Conservation (phyloP, 2,113 vertebrate species). For the Rhizomys pruinosus region DNA sequence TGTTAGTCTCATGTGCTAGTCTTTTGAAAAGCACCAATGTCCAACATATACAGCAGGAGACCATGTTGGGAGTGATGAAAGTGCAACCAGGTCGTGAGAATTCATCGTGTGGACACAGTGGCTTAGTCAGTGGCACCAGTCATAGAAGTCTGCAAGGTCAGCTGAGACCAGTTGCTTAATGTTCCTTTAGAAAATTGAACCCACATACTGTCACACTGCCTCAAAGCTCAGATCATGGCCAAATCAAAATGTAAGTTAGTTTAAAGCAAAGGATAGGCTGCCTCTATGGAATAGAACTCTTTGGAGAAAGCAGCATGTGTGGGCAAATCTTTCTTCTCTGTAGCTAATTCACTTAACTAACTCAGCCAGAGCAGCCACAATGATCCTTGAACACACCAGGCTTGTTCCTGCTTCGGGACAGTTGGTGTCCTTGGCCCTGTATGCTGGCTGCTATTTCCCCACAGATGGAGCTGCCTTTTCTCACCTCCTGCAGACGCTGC, state of each 20-base stretch:
- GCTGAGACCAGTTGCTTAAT: background rate
- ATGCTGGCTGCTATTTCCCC: background rate
- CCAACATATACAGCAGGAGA: background rate
- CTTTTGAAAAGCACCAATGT: constrained; percentile 38
- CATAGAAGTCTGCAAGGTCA: background rate
- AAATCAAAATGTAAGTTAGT: background rate
- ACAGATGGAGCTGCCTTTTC: background rate
- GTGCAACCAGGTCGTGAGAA: background rate
- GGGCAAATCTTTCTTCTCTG: background rate
- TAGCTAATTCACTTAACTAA: background rate
- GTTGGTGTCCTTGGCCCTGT: background rate
- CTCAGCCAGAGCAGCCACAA: background rate
- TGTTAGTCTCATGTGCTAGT: background rate
- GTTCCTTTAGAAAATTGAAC: background rate
- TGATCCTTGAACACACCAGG: background rate
- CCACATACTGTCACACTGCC: background rate
- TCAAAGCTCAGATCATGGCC: background rate
- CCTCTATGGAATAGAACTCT: background rate
- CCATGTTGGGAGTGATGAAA: background rate
- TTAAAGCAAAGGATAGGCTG: background rate
- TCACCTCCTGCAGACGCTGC: background rate
- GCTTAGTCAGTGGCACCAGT: background rate
- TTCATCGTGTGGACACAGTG: background rate
- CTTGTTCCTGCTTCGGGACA: background rate
- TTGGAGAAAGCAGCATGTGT: background rate